Evolutionary conservation across 2,797 vertebrate species (phyloP).

Genomic region (Propithecus deckenii): DNA sequence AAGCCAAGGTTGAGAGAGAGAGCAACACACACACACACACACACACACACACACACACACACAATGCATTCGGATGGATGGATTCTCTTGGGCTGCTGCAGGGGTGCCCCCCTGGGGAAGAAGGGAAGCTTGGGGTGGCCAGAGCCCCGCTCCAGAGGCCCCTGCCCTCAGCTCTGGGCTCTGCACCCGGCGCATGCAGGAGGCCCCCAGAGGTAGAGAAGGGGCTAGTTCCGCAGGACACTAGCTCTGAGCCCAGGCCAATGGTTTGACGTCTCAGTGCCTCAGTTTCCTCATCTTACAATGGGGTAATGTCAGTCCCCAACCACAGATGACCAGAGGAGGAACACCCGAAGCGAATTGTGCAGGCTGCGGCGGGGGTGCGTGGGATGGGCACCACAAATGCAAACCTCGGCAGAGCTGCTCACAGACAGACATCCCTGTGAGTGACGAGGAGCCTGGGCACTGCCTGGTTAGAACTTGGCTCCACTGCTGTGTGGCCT

Average conservation of each 20-base stretch:
- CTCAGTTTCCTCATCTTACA: neutral
- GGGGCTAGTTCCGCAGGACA: neutral
- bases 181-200: no score
- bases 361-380: neutral
- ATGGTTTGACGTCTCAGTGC: neutral
- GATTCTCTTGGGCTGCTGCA: neutral
- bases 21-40: no score
- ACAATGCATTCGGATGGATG: neutral
- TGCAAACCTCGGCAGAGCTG: neutral
- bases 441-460: neutral
- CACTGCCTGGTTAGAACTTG: accelerated
- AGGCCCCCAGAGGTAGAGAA: neutral
- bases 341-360: accelerated
- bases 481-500: neutral
- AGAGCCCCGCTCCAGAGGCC: neutral
- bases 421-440: neutral
- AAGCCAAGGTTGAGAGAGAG: neutral
- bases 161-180: neutral
- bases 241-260: neutral
- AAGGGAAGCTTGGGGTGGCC: neutral
- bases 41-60: neutral
- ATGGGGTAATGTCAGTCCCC: accelerated
- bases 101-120: neutral
- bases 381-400: no score
- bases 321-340: neutral